Percentiles rank a stretch among this genome's conserved stretches.
phyloP scores from a whole-genome alignment of 2,797 vertebrate species.

The Iguana delicatissima region DNA sequence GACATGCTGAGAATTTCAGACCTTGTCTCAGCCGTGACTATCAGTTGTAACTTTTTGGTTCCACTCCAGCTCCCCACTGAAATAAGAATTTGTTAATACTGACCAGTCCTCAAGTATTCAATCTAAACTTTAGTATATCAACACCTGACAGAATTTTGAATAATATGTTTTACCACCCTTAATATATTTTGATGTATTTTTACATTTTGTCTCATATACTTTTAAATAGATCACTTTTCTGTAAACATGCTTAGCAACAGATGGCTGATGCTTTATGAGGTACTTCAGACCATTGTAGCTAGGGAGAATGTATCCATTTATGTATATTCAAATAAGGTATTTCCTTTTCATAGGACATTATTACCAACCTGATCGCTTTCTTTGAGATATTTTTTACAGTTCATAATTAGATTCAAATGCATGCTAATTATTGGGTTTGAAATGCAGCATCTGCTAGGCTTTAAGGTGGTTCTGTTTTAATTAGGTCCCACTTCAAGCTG shows the following conservation, averaged over 20 bases:
- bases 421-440: slow-evolving; percentile 53
- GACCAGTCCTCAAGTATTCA: neutral
- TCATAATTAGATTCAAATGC: slow-evolving; percentile 43
- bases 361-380: slow-evolving; percentile 3
- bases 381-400: slow-evolving; percentile 45
- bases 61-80: neutral
- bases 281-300: slow-evolving; percentile 51
- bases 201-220: slow-evolving; percentile 20
- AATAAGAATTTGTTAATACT: neutral
- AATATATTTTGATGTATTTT: slow-evolving; percentile 51
- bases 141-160: slow-evolving; percentile 43
- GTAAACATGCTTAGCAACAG: slow-evolving; percentile 68
- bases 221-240: slow-evolving; percentile 37
- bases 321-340: slow-evolving; percentile 25
- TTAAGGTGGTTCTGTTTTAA: slow-evolving; percentile 66
- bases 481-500: slow-evolving; percentile 65
- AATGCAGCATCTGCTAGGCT: slow-evolving; percentile 37
- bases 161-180: slow-evolving; percentile 62
- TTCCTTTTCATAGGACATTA: slow-evolving; percentile 4
- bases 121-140: slow-evolving; percentile 44
- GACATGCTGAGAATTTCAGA: neutral
- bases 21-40: neutral
- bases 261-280: slow-evolving; percentile 63
- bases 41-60: neutral
- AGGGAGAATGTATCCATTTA: slow-evolving; percentile 50